Evolutionary conservation across 2,888 invertebrate genomes (phyloP).

Genomic region (Stenodema calcarata): DNA sequence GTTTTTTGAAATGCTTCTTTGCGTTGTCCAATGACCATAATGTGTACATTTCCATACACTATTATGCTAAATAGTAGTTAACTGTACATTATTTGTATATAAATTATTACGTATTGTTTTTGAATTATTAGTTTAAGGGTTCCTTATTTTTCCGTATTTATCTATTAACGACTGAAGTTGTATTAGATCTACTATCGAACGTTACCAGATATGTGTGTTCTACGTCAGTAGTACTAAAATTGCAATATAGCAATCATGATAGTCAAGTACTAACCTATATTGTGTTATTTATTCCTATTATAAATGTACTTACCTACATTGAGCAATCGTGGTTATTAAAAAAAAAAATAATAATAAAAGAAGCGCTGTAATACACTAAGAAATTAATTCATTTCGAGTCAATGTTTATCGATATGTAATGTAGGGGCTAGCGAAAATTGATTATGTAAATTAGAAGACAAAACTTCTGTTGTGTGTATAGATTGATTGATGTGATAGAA

Average conservation of each 20-base stretch:
- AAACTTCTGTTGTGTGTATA: constrained; percentile 36
- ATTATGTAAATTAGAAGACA: constrained; percentile 25
- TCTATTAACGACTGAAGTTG: constrained; percentile 42
- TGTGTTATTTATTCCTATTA: constrained; percentile 38
- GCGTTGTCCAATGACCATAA: background rate
- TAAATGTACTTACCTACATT: background rate
- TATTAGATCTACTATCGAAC: constrained; percentile 37
- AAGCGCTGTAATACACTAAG: background rate
- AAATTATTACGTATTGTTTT: constrained; percentile 6
- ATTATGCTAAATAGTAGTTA: background rate
- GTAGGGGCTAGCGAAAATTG: constrained; percentile 30
- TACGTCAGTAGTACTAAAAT: constrained; percentile 41
- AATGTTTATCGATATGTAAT: constrained; percentile 26
- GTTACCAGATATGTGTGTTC: constrained; percentile 45
- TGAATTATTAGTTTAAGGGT: constrained; percentile 25
- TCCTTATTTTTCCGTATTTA: constrained; percentile 24
- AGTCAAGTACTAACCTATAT: constrained; percentile 36
- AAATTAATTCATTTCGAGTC: constrained; percentile 8
- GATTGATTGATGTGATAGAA: constrained; percentile 42
- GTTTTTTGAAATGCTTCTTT: background rate
- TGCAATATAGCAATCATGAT: constrained; percentile 40
- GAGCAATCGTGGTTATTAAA: constrained; percentile 12
- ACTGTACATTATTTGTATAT: constrained; percentile 41
- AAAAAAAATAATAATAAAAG: background rate
- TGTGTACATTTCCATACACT: constrained; percentile 1